These are phyloP conservation scores for Homarus gammarus DNA, from an alignment of 2,888 invertebrate genomes.

Conservation along the genomic window DNA sequence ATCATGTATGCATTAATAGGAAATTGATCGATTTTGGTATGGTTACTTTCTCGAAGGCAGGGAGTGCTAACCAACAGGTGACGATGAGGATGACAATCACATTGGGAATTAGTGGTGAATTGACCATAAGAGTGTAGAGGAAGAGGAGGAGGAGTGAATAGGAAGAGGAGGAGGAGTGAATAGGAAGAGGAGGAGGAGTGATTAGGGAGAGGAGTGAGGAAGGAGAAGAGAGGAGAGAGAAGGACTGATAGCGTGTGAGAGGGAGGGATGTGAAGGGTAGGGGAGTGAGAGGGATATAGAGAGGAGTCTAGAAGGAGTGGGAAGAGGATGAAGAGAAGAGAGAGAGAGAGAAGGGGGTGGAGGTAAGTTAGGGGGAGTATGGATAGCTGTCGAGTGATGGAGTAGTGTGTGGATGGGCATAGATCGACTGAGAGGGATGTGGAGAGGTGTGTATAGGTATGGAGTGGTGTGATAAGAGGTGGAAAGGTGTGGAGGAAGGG, in stretches of 20 bases:
- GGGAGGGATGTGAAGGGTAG: background rate
- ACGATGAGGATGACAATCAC: no score
- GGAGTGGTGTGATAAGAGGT: no score
- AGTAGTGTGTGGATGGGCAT: background rate
- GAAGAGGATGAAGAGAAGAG: background rate
- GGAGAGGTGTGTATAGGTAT: background rate
- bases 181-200: no score
- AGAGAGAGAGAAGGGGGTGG: background rate
- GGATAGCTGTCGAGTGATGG: background rate
- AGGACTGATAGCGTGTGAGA: no score
- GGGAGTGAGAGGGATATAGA: background rate
- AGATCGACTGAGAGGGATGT: conserved; percentile 3
- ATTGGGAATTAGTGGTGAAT: no score
- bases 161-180: no score
- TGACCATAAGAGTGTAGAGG: background rate
- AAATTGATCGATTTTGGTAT: no score
- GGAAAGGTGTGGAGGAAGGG: no score
- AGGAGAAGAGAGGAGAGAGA: background rate
- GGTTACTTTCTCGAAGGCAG: no score
- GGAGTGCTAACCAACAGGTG: no score
- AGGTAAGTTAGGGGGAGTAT: background rate
- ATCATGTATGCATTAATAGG: no score
- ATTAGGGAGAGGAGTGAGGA: background rate
- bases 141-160: background rate
- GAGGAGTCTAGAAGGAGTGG: background rate